Base-by-base conservation (phyloP, 1,140 invertebrate species). In the Drosophila arawakana region DNA sequence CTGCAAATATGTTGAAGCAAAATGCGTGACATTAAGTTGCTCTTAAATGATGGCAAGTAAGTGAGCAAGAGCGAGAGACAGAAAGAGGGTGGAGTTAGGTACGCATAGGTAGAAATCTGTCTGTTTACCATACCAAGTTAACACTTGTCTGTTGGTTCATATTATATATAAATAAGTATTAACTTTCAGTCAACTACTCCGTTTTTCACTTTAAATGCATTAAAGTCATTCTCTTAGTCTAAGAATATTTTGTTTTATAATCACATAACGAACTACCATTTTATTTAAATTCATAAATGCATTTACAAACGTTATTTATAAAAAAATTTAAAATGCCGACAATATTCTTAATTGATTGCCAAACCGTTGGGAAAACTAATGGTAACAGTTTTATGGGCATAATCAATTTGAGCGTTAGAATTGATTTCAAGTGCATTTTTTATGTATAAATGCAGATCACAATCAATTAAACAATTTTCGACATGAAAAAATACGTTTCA, bases 11-110 rank as follows among this genome's bases (percentile, higher is more conserved):
- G 54, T 21, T 52, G 39, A 39, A 52, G 57, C 25, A 15, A 13
- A 76, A 50, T 37, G 73, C 67, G 55, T 66, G 73, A 60, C 61
- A 76, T 76, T 72, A 76, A 76, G 61, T 76, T 57, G 67, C 44
- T 63, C 60, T 63, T 65, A 58, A 71, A 58, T 63, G 25, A 9
- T 43, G 44, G 44, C 60, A 58, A 71, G 67, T 63, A 37, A 54
- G 10, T 11, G 3, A 34, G 9, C 44, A 57, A 62, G 35, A 61
- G 9, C 44, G 65, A 62, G 35, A 61, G 49, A n/a, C 0, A 18
- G 30, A 35, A n/a, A 30, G 10, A 68, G 15, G 50, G 7, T 54
- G 9, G 5, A 54, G 39, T 25, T 39, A 3, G 3, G 25, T 6
- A 18, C 9, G 10, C 8, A n/a, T 13, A 25, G 8, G 43, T 68